These are phyloP conservation scores for Tetrao urogallus DNA, from an alignment of 2,113 vertebrate species.

Conservation along the genomic window DNA sequence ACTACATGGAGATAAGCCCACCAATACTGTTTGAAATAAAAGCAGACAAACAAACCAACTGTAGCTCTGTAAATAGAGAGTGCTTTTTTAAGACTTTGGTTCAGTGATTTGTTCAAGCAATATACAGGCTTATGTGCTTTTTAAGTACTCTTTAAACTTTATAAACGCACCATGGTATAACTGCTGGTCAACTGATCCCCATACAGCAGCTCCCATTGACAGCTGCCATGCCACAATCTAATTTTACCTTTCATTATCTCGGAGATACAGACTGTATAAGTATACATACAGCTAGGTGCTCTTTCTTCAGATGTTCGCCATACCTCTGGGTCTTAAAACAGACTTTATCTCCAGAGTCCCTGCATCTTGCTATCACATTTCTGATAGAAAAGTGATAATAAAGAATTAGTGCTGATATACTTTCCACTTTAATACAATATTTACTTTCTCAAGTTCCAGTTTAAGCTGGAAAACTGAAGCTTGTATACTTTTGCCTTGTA, in stretches of 20 bases:
- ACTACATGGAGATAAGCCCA: background rate
- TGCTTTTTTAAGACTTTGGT: rapidly evolving
- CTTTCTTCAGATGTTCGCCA: background rate
- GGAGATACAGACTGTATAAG: background rate
- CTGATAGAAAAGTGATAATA: background rate
- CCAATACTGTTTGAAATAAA: background rate
- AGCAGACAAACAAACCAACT: background rate
- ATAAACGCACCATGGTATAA: background rate
- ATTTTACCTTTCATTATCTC: background rate
- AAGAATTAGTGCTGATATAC: background rate
- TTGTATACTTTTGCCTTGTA: background rate
- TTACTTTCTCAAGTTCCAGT: background rate
- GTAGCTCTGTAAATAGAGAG: background rate
- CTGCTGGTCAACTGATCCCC: background rate
- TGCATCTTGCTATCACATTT: background rate
- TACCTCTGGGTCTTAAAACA: background rate
- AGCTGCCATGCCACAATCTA: background rate
- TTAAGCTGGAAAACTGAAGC: background rate
- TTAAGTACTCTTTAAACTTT: background rate
- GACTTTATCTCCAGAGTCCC: background rate
- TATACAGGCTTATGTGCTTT: background rate
- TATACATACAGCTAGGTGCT: background rate
- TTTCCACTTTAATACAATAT: background rate
- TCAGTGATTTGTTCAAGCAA: background rate
- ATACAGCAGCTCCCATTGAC: background rate